phyloP scores from a whole-genome alignment of 2,888 invertebrate species.

The Zootermopsis nevadensis region DNA sequence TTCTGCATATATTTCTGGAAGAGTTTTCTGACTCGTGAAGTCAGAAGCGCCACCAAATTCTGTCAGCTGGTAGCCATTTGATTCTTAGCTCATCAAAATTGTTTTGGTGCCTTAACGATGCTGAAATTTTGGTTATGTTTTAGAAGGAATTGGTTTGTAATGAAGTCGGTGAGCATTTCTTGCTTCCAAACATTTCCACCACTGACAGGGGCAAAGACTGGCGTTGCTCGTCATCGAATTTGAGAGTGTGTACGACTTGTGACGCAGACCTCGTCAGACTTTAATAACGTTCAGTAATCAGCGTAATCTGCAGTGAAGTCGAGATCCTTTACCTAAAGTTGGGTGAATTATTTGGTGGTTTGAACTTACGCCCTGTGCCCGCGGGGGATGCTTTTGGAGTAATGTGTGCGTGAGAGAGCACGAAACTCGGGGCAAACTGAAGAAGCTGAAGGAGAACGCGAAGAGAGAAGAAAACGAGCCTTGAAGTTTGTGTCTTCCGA shows the following conservation, averaged over 20 bases:
- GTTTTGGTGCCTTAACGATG: too few species aligned
- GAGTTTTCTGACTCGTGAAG: too few species aligned
- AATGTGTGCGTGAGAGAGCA: neutral
- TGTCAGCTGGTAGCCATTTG: too few species aligned
- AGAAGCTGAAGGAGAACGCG: neutral
- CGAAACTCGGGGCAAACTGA: neutral
- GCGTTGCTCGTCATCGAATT: neutral
- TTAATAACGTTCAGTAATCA: neutral
- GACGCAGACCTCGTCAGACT: neutral
- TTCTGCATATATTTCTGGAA: too few species aligned
- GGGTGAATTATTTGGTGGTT: neutral
- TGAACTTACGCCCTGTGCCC: neutral
- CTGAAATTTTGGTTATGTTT: too few species aligned
- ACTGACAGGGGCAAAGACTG: too few species aligned
- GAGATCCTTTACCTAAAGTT: slow-evolving; percentile 1
- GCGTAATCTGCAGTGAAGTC: neutral
- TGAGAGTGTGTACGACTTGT: neutral
- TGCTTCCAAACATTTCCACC: too few species aligned
- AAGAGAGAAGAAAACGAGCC: neutral
- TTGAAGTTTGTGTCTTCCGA: neutral
- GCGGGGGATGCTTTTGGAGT: neutral
- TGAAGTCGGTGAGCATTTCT: too few species aligned
- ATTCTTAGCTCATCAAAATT: too few species aligned
- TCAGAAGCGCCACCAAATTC: too few species aligned
- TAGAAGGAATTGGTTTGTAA: too few species aligned